Conservation (phyloP, 2,113 vertebrate genomes). For the Andinoacara biseriatus region DNA sequence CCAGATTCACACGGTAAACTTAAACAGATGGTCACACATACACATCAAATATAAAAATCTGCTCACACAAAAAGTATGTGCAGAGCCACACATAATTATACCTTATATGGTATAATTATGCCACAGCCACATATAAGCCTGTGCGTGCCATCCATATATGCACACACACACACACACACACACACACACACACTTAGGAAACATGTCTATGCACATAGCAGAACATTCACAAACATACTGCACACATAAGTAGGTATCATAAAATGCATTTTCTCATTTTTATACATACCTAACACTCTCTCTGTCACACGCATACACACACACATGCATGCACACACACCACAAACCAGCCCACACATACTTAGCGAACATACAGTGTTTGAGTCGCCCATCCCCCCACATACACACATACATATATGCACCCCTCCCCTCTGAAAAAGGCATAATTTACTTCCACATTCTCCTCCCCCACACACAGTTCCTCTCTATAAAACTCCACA, state of each 20-base stretch:
- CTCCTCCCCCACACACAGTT: constrained; percentile 75
- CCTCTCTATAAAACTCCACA: constrained; percentile 66
- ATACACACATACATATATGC: constrained; percentile 70
- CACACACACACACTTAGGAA: neutral
- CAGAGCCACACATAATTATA: constrained; percentile 28
- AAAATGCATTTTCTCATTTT: constrained; percentile 42
- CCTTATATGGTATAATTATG: constrained; percentile 17
- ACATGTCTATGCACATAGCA: neutral
- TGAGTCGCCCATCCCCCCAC: constrained; percentile 69
- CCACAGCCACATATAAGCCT: neutral
- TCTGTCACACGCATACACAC: neutral
- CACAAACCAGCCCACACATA: constrained; percentile 54
- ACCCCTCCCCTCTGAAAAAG: constrained; percentile 74
- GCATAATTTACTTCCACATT: constrained; percentile 78
- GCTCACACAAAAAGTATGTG: constrained; percentile 30
- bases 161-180: neutral
- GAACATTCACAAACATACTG: constrained; percentile 6
- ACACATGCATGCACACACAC: constrained; percentile 7
- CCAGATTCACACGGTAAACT: constrained; percentile 9
- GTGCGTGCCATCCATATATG: constrained; percentile 3
- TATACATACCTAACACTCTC: constrained; percentile 14
- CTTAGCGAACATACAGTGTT: constrained; percentile 68
- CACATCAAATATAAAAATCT: constrained; percentile 30
- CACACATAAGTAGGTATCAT: constrained; percentile 34
- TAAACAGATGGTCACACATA: constrained; percentile 54